Evolutionary conservation across 2,888 invertebrate species (phyloP).

Genomic region (Himalopsyche anomala): DNA sequence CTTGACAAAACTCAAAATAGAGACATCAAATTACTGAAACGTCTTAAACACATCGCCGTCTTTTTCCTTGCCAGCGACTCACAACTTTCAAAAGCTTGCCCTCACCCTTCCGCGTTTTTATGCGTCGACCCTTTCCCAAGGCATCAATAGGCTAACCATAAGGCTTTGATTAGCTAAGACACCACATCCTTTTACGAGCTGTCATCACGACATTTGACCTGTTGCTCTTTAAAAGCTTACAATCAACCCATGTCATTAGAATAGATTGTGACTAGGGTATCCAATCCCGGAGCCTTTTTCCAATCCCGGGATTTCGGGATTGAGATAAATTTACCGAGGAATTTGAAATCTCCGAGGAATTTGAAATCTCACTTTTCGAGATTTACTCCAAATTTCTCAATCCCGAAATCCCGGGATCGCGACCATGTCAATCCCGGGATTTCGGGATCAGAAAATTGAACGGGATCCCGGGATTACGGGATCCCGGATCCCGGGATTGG

Average conservation of each 20-base stretch:
- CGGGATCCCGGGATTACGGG: no score
- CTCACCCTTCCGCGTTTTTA: conserved; percentile 17
- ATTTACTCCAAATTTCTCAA: no score
- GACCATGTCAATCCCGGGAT: no score
- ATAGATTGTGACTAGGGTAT: background rate
- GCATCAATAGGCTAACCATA: conserved; percentile 34
- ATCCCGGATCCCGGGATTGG: no score
- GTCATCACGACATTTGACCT: conserved; percentile 23
- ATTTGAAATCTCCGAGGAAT: no score
- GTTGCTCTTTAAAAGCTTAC: conserved; percentile 12
- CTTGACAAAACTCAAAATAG: conserved; percentile 55
- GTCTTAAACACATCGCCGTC: conserved; percentile 54
- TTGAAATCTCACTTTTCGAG: no score
- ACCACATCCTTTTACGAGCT: conserved; percentile 23
- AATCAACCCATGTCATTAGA: background rate
- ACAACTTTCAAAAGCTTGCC: conserved; percentile 24
- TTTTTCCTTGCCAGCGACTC: background rate
- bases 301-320: no score
- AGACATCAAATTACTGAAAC: conserved; percentile 59
- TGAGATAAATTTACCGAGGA: no score
- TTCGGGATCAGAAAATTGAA: no score
- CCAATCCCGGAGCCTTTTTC: no score
- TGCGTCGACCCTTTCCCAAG: background rate
- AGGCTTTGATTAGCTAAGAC: conserved; percentile 42
- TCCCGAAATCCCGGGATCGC: no score